Percentiles rank a stretch among this genome's conserved stretches.
These are phyloP conservation scores for Cyrtonyx montezumae DNA, from an alignment of 2,113 vertebrate species.

Conservation along the genomic window DNA sequence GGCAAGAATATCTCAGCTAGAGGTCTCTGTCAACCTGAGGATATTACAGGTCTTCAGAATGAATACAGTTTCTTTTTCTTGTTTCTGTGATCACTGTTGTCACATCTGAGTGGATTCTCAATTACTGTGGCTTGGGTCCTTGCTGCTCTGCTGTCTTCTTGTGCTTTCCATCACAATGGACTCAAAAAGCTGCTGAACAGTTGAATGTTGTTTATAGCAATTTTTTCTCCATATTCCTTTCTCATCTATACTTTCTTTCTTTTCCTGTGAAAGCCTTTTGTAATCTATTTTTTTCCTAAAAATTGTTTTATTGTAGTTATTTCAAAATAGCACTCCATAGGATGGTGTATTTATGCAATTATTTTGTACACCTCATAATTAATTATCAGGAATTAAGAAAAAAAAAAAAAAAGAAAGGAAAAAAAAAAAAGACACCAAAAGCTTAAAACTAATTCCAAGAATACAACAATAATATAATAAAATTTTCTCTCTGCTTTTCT, in stretches of 20 bases:
- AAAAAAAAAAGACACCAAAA: neutral
- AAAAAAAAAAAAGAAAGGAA: too few relatives aligned
- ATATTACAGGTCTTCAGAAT: too few relatives aligned
- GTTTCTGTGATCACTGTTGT: too few relatives aligned
- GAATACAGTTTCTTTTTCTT: too few relatives aligned
- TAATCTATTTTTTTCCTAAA: neutral
- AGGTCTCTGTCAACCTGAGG: too few relatives aligned
- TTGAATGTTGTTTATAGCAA: conserved; percentile 26
- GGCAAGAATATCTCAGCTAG: too few relatives aligned
- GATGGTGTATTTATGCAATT: conserved; percentile 21
- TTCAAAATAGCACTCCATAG: conserved; percentile 28
- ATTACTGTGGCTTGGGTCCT: too few relatives aligned
- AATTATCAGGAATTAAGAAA: conserved; percentile 39
- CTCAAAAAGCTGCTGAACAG: neutral
- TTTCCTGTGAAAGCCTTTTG: neutral
- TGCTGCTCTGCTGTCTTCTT: too few relatives aligned
- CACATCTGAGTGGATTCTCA: too few relatives aligned
- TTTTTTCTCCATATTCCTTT: conserved; percentile 15
- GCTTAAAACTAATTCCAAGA: conserved; percentile 34
- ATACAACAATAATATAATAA: neutral
- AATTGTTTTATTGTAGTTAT: conserved; percentile 26
- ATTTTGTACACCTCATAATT: conserved; percentile 29
- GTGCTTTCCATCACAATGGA: too few relatives aligned
- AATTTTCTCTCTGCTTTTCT: neutral
- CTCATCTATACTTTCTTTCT: conserved; percentile 21